Evolutionary conservation across 2,888 invertebrate species (phyloP).

Genomic region (Lomographa bimaculata): DNA sequence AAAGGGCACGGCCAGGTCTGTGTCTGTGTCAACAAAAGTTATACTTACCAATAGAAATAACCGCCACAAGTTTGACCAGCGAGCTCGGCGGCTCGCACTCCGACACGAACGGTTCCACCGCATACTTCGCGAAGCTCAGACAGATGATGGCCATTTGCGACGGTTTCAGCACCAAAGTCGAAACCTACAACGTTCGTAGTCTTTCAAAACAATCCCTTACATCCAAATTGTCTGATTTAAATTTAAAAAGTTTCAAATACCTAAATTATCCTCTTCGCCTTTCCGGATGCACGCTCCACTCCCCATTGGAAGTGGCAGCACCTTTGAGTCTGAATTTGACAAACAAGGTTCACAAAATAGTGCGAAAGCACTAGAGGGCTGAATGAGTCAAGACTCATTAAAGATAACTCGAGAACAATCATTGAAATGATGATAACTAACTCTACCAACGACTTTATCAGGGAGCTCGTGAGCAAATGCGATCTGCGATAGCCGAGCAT

Average conservation of each 20-base stretch:
- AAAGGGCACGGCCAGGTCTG: too few relatives aligned
- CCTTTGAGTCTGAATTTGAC: slow-evolving; percentile 23
- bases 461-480: too few relatives aligned
- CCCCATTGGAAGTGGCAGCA: slow-evolving; percentile 23
- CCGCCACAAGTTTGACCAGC: slow-evolving; percentile 94
- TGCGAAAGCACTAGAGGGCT: slow-evolving; percentile 17
- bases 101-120: slow-evolving; percentile 94
- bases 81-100: slow-evolving; percentile 93
- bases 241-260: slow-evolving; percentile 21
- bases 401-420: slow-evolving; percentile 13
- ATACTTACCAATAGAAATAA: slow-evolving; percentile 93
- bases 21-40: too few relatives aligned
- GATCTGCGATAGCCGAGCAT: slow-evolving; percentile 10
- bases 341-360: slow-evolving; percentile 21
- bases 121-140: slow-evolving; percentile 96
- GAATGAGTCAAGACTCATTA: slow-evolving; percentile 9
- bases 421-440: slow-evolving; percentile 1
- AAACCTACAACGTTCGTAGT: slow-evolving; percentile 86
- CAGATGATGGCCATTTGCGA: slow-evolving; percentile 97
- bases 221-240: slow-evolving; percentile 6
- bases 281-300: slow-evolving; percentile 15
- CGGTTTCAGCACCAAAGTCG: slow-evolving; percentile 95
- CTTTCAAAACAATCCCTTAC: slow-evolving; percentile 1
- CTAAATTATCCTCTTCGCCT: slow-evolving; percentile 15
- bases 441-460: slow-evolving; percentile 1